Evolutionary conservation across 1,140 invertebrate species (phyloP).

Genomic region (Drosophila parabipectinata): DNA sequence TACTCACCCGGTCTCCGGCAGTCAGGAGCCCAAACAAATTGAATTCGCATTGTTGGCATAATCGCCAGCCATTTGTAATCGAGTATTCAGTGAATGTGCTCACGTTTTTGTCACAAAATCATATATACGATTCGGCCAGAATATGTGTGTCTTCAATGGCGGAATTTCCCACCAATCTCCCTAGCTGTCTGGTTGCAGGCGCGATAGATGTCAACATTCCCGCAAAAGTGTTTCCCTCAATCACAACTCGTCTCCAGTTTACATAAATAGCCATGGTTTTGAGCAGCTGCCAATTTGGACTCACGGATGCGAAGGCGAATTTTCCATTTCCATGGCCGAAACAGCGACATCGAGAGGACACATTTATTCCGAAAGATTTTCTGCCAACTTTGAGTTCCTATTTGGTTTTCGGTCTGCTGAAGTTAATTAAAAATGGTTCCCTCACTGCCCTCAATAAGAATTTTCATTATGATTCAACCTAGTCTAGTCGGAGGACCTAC

Average conservation of each 20-base stretch:
- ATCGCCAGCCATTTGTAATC: conserved; percentile 70
- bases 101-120: conserved; percentile 75
- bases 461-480: conserved; percentile 56
- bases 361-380: conserved; percentile 59
- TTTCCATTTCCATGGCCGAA: conserved; percentile 46
- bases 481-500: background rate
- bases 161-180: conserved; percentile 21
- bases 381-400: conserved; percentile 65
- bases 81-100: conserved; percentile 61
- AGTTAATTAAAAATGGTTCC: conserved; percentile 79
- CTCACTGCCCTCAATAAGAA: conserved; percentile 61
- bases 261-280: conserved; percentile 53
- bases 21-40: conserved; percentile 71
- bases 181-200: conserved; percentile 10
- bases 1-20: conserved; percentile 23
- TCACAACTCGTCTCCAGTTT: conserved; percentile 33
- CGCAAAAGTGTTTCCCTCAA: conserved; percentile 15
- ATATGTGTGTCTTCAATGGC: conserved; percentile 30
- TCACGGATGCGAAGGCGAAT: conserved; percentile 63
- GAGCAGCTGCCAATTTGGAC: conserved; percentile 74
- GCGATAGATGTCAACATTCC: conserved; percentile 22
- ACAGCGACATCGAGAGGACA: conserved; percentile 34
- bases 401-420: conserved; percentile 81
- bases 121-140: conserved; percentile 58
- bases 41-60: conserved; percentile 78